Base-by-base conservation (phyloP, 2,888 invertebrate species). In the Hirtodrosophila trivittata region DNA sequence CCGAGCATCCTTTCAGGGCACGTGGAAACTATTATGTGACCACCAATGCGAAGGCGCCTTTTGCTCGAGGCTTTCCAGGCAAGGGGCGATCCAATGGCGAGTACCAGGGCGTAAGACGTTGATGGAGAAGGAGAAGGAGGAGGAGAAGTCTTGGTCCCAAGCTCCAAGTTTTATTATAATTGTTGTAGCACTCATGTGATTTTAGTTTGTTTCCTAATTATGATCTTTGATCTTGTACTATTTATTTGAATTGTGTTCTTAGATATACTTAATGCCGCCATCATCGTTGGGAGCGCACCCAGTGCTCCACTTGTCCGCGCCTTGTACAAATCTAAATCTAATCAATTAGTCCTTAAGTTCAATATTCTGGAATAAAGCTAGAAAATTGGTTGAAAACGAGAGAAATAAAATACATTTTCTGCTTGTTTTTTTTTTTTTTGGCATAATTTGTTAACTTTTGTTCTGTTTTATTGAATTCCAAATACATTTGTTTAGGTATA, bases 21-120 rank as follows among this genome's bases (percentile, higher is more conserved):
- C 92, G 96, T 83, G 97, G 97, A n/a, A 93, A 95, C 10, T 97
- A 94, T 88, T 97, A 97, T 89, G 95, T 97, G n/a, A 94, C 95
- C 56, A 97, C 96, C 47, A 96, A 96, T 91, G 94, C 94, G 1
- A 94, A 94, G 86, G 95, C 94, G 62, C 97, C 97, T 1, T 97
- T 95, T 90, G 96, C 96, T n/a, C 93, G 95, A 88, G 97, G 97
- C 5, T 95, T 94, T 85, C 95, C 95, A 9, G 94, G 93, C 59
- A 94, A 93, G 89, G 92, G 92, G 21, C 86, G 90, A 2, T 86
- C 90, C 62, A 90, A 89, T 26, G 88, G 88, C 4, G 88, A 88
- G 26, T 90, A 90, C 67, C 84, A 85, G 37, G 90, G 90, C 28
- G 90, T 90, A 13, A 68, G 90, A 47, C 81, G 87, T 68, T 86